These are phyloP conservation scores for Drosophila stalkeri DNA, from an alignment of 2,888 invertebrate species.

Conservation along the genomic window DNA sequence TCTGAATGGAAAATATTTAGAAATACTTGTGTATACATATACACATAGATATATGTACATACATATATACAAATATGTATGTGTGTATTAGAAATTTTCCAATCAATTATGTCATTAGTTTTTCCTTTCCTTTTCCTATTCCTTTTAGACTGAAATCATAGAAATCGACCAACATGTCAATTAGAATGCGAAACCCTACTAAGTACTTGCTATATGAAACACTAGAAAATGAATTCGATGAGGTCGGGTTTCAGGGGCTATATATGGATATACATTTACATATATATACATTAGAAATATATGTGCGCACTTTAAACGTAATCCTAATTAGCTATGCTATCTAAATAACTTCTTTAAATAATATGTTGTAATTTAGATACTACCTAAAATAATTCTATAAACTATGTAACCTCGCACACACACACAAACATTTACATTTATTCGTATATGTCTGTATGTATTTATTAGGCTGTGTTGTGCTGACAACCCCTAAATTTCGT, in stretches of 20 bases:
- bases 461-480: background rate
- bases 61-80: background rate
- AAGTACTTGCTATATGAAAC: slow-evolving; percentile 12
- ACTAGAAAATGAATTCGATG: slow-evolving; percentile 47
- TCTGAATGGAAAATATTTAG: background rate
- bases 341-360: background rate
- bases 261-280: too few species aligned
- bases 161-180: slow-evolving; percentile 58
- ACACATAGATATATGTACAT: background rate
- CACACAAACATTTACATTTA: background rate
- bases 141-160: slow-evolving; percentile 41
- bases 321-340: background rate
- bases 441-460: background rate
- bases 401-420: background rate
- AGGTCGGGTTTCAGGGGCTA: slow-evolving; percentile 3
- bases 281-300: background rate
- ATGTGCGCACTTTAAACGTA: background rate
- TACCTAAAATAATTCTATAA: background rate
- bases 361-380: background rate
- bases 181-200: slow-evolving; percentile 66
- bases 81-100: slow-evolving; percentile 23
- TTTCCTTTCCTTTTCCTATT: slow-evolving; percentile 8
- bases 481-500: slow-evolving; percentile 7
- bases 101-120: slow-evolving; percentile 35
- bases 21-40: background rate